These are phyloP conservation scores for Crematogaster levior DNA, from an alignment of 2,888 invertebrate genomes.

Conservation along the genomic window DNA sequence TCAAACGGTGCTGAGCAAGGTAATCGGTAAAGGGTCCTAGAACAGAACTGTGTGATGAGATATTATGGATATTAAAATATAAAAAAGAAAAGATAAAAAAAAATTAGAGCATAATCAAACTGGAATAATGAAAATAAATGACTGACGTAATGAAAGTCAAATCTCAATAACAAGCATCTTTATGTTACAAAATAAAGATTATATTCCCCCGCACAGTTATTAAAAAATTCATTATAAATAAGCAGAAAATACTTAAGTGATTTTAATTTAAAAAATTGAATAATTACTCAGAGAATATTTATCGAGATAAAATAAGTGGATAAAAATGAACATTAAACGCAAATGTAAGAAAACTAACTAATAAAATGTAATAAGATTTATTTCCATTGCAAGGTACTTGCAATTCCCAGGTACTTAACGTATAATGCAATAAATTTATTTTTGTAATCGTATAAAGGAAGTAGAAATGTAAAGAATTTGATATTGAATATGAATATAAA, in stretches of 20 bases:
- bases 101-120: constrained; percentile 25
- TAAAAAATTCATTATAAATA: neutral
- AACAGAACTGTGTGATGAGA: constrained; percentile 23
- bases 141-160: neutral
- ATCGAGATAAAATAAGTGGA: neutral
- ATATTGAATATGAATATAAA: neutral
- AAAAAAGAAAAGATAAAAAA: constrained; percentile 25
- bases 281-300: constrained; percentile 11
- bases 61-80: constrained; percentile 65
- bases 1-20: constrained; percentile 74
- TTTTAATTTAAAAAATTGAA: neutral
- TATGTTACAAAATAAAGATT: neutral
- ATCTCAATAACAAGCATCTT: neutral
- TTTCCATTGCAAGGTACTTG: neutral
- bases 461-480: neutral
- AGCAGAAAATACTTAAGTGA: neutral
- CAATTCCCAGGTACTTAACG: neutral
- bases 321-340: too few relatives aligned
- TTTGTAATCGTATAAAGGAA: neutral
- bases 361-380: constrained; percentile 9
- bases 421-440: constrained; percentile 25
- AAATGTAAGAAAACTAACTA: too few relatives aligned
- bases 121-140: constrained; percentile 62
- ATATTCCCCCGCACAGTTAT: neutral
- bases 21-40: constrained; percentile 36